phyloP scores from a whole-genome alignment of 2,113 vertebrate genomes.

The Neopipo cinnamomea region DNA sequence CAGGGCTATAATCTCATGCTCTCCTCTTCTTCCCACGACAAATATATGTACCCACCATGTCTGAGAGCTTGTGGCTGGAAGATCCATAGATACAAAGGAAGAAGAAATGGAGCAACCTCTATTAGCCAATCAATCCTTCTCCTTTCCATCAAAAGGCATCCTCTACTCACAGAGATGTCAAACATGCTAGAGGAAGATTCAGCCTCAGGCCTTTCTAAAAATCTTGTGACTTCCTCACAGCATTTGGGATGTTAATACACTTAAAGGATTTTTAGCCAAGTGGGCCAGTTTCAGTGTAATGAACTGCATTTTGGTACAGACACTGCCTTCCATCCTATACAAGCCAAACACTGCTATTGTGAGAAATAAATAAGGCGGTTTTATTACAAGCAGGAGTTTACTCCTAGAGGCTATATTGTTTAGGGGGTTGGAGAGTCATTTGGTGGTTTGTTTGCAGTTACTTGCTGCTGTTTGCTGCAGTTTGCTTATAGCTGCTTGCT shows the following conservation, averaged over 20 bases:
- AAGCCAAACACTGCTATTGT: neutral
- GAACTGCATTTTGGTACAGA: neutral
- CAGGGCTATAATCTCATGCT: neutral
- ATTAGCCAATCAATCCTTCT: neutral
- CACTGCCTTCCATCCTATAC: neutral
- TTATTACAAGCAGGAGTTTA: too few species aligned
- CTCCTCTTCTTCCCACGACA: neutral
- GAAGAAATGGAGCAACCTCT: neutral
- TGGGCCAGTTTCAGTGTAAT: neutral
- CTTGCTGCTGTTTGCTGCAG: too few species aligned
- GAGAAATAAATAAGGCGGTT: too few species aligned
- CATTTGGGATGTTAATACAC: neutral
- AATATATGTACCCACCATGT: neutral
- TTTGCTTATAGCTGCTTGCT: too few species aligned
- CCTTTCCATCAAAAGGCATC: neutral
- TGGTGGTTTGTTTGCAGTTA: too few species aligned
- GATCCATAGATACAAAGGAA: neutral
- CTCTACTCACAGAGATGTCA: rapidly evolving
- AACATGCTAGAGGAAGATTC: neutral
- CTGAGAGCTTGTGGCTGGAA: neutral
- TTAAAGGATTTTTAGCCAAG: neutral
- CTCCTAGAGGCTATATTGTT: too few species aligned
- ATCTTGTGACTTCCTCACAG: neutral
- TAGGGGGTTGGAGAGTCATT: too few species aligned
- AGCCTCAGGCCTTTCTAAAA: neutral